Base-by-base conservation (phyloP, 1,140 invertebrate genomes). In the Heliconius hewitsoni region DNA sequence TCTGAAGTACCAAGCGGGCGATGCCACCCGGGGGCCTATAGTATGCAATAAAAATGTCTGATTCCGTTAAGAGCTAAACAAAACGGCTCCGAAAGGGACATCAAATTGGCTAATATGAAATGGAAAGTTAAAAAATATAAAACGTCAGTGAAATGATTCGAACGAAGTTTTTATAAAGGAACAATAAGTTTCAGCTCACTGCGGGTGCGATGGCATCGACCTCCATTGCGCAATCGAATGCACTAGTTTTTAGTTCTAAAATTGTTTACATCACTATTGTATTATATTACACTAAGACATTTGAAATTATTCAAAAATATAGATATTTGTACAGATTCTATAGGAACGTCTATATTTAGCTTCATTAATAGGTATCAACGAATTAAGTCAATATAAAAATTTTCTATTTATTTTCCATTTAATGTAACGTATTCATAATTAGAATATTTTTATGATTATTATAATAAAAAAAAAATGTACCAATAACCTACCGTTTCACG, bases 141-240 rank as follows among this genome's bases (percentile, higher is more conserved):
- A 78, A 74, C 30, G 71, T 23, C 72, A 73, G 80, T 79, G 80
- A 76, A 73, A 71, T 83, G 55, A 66, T 55, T 75, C 73, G 77
- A 79, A 50, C 70, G 60, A 81, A 83, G 78, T 81, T 82, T 66
- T 70, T 78, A 81, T 81, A 80, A 86, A 83, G 76, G 77, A 82
- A 84, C 82, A 84, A 81, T 83, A 83, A 85, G 79, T 88, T 90
- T 87, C 60, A 85, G 81, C 82, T 86, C 84, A 85, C 87, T 85
- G 81, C 81, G 82, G 87, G 81, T 84, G 83, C 84, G 83, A 70
- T 82, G 86, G 80, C 85, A 85, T 85, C 84, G 87, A 89, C 87
- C 89, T 86, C 87, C 46, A 76, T 78, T 82, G 74, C 75, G 78
- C 73, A 80, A 82, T 73, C 71, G 19, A 73, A 55, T 60, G 71